Evolutionary conservation across 2,888 invertebrate genomes (phyloP), one percentile per base, ranked within the genome.

Genomic region (Drosophila yooni): DNA sequence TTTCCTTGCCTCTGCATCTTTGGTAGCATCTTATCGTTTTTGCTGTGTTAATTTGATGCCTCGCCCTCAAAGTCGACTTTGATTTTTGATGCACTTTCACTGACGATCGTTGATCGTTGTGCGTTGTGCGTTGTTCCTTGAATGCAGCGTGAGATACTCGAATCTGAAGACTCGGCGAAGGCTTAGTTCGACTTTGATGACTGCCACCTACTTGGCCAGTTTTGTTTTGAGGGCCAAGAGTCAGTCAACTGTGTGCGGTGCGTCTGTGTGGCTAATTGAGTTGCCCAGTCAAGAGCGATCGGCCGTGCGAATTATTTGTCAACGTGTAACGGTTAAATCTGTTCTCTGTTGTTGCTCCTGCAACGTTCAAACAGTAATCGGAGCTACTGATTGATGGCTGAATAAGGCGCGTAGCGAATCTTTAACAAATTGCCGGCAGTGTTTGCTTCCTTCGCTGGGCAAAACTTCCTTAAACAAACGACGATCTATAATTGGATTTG

Each of bases 51-150:
- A 88, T 80, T 85, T 89, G 82, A 89, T 89, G 90, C 82, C 74
- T 81, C 77, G 81, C 73, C 76, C 78, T 74, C 71, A 79, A 77
- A 67, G 74, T 79, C 63, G 78, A 75, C 85, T 86, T 85, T 89
- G 89, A 88, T 88, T 89, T 85, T 76, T 81, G 86, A 81, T 89
- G 86, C 86, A 88, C 85, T 88, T 89, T 89, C 88, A 89, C 89
- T 85, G 65, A 70, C 43, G 73, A 73, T 53, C 71, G 65, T 48
- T 34, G 43, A 38, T 25, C 56, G 61, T 63, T 36, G 34, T 11
- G 11, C 29, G 34, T 34, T 34, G 34, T 34, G 46, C 60, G 67
- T 36, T 34, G 33, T 36, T 46, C 51, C 36, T 69, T 63, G 81
- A 60, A 65, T 89, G 85, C 89, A 86, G 79, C 88, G 86, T 86